A percentile compares a stretch with the other conserved stretches of the same genome.
Evolutionary conservation across 1,140 invertebrate species (phyloP).

Genomic region (Neotoxoptera formosana): DNA sequence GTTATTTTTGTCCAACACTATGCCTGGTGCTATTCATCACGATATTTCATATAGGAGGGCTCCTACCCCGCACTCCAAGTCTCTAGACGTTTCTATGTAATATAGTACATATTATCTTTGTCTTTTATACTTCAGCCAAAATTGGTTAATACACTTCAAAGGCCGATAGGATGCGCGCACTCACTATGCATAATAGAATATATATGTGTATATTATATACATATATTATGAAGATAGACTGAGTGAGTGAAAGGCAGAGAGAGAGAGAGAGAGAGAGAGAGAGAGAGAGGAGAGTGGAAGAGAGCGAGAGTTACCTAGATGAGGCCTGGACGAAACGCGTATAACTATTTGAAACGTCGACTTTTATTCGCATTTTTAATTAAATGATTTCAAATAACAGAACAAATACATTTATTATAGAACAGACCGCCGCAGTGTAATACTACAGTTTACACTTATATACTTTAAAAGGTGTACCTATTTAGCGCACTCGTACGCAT

Average conservation of each 20-base stretch:
- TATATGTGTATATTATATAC: too few species aligned
- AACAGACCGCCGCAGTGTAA: neutral
- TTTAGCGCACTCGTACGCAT: neutral
- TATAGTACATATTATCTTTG: neutral
- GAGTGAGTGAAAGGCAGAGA: too few species aligned
- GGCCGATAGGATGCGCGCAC: neutral
- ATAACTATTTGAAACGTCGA: neutral
- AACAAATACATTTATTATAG: slow-evolving; percentile 3
- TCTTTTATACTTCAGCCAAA: neutral
- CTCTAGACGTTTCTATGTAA: neutral
- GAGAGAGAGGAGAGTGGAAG: too few species aligned
- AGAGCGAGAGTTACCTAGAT: neutral
- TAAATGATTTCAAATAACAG: slow-evolving; percentile 29
- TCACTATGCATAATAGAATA: neutral
- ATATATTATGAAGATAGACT: neutral
- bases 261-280: neutral
- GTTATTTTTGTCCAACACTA: too few species aligned
- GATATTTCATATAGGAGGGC: neutral
- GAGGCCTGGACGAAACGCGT: neutral
- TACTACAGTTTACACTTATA: neutral
- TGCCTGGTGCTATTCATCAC: neutral
- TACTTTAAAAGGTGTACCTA: neutral
- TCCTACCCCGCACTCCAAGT: neutral
- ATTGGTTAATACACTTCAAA: slow-evolving; percentile 40
- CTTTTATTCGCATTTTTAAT: slow-evolving; percentile 28